These are phyloP conservation scores for Telmatochromis bifrenatus DNA, from an alignment of 2,113 vertebrate genomes.

Conservation along the genomic window DNA sequence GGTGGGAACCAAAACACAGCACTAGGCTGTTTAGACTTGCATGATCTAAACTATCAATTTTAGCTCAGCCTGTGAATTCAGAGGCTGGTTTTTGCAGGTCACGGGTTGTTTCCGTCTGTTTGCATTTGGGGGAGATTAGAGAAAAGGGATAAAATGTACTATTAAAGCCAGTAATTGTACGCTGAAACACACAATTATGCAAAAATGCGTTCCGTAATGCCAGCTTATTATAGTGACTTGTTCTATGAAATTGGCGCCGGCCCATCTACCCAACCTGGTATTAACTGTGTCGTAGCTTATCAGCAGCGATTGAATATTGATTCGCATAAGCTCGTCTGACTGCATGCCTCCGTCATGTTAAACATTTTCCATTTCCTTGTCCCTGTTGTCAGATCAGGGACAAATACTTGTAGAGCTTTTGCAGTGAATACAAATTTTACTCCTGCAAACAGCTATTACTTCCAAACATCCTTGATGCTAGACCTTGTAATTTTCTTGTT, in stretches of 20 bases:
- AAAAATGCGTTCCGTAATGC: background rate
- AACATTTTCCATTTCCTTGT: background rate
- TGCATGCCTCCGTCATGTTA: background rate
- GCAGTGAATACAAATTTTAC: background rate
- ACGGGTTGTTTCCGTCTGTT: background rate
- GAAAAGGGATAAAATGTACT: background rate
- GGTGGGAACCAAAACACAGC: conserved; percentile 6
- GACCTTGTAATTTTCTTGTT: background rate
- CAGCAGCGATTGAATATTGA: background rate
- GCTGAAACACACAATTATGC: background rate
- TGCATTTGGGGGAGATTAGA: background rate
- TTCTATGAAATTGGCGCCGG: conserved; percentile 1
- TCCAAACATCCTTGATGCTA: background rate
- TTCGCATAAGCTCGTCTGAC: background rate
- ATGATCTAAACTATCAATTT: conserved; percentile 7
- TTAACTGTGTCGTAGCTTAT: background rate
- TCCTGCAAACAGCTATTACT: background rate
- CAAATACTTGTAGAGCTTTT: background rate
- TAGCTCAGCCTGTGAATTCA: background rate
- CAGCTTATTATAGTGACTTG: background rate
- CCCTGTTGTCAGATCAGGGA: background rate
- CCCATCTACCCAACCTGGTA: background rate
- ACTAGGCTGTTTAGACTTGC: background rate
- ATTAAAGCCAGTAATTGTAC: background rate
- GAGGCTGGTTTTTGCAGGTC: background rate